Evolutionary conservation across 1,140 invertebrate species (phyloP), one percentile per base, ranked within the genome.

Genomic region (Ceratina australensis): DNA sequence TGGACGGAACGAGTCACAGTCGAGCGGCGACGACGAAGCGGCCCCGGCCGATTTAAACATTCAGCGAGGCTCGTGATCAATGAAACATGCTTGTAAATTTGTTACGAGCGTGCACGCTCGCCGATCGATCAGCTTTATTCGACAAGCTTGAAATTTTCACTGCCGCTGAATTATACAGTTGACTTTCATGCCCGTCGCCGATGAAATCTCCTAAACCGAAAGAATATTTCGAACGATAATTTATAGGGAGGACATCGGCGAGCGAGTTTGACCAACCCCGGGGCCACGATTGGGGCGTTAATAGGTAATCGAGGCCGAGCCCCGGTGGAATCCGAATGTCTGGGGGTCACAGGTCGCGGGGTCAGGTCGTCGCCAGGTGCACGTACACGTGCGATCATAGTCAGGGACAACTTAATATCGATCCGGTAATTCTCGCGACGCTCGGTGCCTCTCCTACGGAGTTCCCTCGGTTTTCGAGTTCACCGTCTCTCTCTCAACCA

Each of bases 381-480:
- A 54, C n/a, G 4, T 57, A 57, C 82, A 79, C 78, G 82, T 72
- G 59, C 59, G 67, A 64, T 52, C 50, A 24, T 50, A 20, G 33
- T 10, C 78, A 47, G 68, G 65, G 72, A 87, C 90, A 87, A 91
- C 87, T 91, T 91, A 89, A 91, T 91, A 91, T 91, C 90, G 90
- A 92, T 90, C 90, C 78, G 66, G 89, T 91, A 91, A 91, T 91
- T 91, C 86, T 89, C 87, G 84, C 87, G 81, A 79, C 59, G 50
- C 63, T 72, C 63, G 60, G 60, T 60, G 74, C 73, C 83, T 82
- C 76, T 67, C 61, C 59, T 59, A 67, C 75, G 61, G 15, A 60
- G 33, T 75, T 75, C 57, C 57, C 66, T 72, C 28, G 33, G 18
- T 59, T 59, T 57, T 69, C 65, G 54, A 66, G 42, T 69, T 78